Evolutionary conservation across 2,113 vertebrate species (phyloP), one percentile per base, ranked within the genome.

Genomic region (Burhinus oedicnemus): DNA sequence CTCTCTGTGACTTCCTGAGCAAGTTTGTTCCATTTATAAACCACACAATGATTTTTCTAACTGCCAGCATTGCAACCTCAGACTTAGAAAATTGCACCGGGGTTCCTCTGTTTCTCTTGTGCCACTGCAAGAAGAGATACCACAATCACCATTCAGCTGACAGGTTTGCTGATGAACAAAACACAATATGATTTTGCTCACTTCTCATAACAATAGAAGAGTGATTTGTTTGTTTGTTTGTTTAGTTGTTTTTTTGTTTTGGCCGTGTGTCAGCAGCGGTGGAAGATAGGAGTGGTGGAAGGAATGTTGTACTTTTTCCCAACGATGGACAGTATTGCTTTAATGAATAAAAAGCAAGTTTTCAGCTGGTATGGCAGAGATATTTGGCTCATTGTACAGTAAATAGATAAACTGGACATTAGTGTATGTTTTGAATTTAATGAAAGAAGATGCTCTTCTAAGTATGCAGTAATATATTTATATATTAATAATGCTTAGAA

Each of bases 11-110:
- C 45, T 88, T 88, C 25, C 38, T 76, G 54, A 79, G 49, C 12
- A 87, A 94, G 82, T 94, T 81, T 76, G 14, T 82, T 92, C 52
- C 9, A 4, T 91, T 84, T 93, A 42, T 76, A 87, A 94, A 32
- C 52, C 58, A 40, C 27, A 55, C 11, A 80, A 34, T 47, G 49
- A 84, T 92, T 94, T 90, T 91, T 75, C 47, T 88, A 85, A 69
- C 52, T 76, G 44, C 22, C 44, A 89, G 11, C 6, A 15, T 42
- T 89, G n/a, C 60, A 89, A 49, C 29, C 23, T 86, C 72, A 83
- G 47, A 17, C 74, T 70, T 72, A 38, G 44, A 83, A 92, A 82
- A 62, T 45, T 83, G 19, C 15, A 42, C 45, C 7, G 47, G 27
- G 11, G 72, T 86, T 70, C 38, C 30, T 90, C 68, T 75, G 7